These are phyloP conservation scores for Elanus axillaris DNA, from an alignment of 2,113 vertebrate species.

Conservation along the genomic window DNA sequence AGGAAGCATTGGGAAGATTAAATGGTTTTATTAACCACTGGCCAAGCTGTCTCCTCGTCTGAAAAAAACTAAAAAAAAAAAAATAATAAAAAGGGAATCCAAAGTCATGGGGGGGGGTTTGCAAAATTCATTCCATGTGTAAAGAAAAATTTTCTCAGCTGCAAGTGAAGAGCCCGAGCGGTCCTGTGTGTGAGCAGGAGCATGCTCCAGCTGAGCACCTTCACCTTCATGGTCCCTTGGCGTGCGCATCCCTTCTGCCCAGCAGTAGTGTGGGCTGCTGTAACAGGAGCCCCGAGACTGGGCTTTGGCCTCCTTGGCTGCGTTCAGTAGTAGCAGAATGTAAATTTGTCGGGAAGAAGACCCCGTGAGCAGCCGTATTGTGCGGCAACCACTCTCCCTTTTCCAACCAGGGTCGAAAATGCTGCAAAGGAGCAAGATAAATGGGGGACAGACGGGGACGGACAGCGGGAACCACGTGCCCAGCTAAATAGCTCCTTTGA, in stretches of 20 bases:
- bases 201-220: background rate
- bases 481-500: background rate
- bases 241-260: background rate
- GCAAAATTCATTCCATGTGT: background rate
- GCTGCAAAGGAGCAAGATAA: background rate
- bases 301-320: background rate
- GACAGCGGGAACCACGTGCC: fast-evolving
- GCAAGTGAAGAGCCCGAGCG: fast-evolving
- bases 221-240: fast-evolving
- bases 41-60: background rate
- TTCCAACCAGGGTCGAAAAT: background rate
- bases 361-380: fast-evolving
- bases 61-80: background rate
- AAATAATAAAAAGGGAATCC: background rate
- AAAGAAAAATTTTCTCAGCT: background rate
- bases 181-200: background rate
- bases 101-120: no score
- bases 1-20: background rate
- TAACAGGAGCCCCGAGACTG: background rate
- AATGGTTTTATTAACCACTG: background rate
- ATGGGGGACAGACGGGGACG: background rate
- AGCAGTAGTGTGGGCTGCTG: fast-evolving
- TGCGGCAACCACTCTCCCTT: background rate
- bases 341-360: fast-evolving
- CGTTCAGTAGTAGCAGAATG: background rate